These are phyloP conservation scores for Gandaritis pyraliata DNA, from an alignment of 2,888 invertebrate genomes.

Conservation along the genomic window DNA sequence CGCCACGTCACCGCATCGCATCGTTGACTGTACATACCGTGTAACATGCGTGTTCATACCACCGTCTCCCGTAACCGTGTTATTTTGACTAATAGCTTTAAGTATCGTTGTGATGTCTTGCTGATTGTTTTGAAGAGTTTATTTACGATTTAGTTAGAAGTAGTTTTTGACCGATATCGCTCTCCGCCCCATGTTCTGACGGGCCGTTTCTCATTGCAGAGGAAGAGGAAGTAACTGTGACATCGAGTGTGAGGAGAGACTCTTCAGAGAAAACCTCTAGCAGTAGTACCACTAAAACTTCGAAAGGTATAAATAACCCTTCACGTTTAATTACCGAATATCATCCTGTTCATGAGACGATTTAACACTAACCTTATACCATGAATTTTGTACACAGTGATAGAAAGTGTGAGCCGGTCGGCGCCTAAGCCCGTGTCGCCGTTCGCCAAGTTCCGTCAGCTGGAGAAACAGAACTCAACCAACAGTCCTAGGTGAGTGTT, in stretches of 20 bases:
- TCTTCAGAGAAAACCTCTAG: conserved; percentile 84
- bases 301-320: conserved; percentile 73
- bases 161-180: background rate
- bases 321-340: too few species aligned
- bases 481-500: conserved; percentile 90
- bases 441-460: conserved; percentile 95
- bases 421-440: conserved; percentile 90
- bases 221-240: conserved; percentile 77
- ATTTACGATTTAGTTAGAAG: conserved; percentile 54
- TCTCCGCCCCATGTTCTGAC: conserved; percentile 13
- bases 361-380: background rate
- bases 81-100: conserved; percentile 82
- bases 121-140: conserved; percentile 70
- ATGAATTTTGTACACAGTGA: conserved; percentile 69
- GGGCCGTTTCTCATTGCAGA: conserved; percentile 58
- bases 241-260: conserved; percentile 78
- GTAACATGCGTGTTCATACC: conserved; percentile 70
- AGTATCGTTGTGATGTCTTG: conserved; percentile 72
- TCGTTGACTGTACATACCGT: conserved; percentile 65
- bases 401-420: conserved; percentile 78
- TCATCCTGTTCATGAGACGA: background rate
- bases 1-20: conserved; percentile 49
- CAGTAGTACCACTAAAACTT: conserved; percentile 84
- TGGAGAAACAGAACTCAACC: conserved; percentile 93
- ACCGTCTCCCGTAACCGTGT: conserved; percentile 76